Conservation (phyloP, 2,888 invertebrate genomes). For the Drosophila basisetae region DNA sequence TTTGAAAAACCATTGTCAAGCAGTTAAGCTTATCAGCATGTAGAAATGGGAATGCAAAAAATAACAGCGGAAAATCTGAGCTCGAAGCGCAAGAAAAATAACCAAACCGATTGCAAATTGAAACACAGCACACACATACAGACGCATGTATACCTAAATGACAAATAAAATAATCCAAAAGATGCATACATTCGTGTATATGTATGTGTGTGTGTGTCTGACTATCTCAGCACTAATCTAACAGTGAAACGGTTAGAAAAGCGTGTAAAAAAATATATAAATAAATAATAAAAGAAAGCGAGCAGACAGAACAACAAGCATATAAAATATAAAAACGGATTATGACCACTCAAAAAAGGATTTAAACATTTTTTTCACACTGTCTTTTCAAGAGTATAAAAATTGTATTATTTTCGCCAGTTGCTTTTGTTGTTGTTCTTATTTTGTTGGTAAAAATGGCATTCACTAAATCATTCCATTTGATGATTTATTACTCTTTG, state of each 20-base stretch:
- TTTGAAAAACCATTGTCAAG: conserved; percentile 18
- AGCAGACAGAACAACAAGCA: conserved; percentile 16
- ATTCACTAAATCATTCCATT: conserved; percentile 65
- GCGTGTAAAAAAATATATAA: conserved; percentile 24
- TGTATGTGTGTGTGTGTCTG: conserved; percentile 8
- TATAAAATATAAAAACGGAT: conserved; percentile 59
- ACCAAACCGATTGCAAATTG: conserved; percentile 52
- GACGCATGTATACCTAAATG: background rate
- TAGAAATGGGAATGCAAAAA: conserved; percentile 6
- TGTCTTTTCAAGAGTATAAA: conserved; percentile 57
- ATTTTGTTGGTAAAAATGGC: conserved; percentile 22
- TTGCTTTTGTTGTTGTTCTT: conserved; percentile 11
- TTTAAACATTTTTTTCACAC: conserved; percentile 57
- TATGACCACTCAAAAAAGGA: conserved; percentile 68
- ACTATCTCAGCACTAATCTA: conserved; percentile 61
- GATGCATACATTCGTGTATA: conserved; percentile 7
- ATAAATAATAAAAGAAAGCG: conserved; percentile 12
- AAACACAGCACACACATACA: conserved; percentile 31
- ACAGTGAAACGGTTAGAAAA: conserved; percentile 42
- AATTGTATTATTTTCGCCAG: conserved; percentile 29
- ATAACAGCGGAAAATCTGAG: background rate
- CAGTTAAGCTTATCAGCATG: conserved; percentile 58
- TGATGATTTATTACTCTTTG: conserved; percentile 69
- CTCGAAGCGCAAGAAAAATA: conserved; percentile 9
- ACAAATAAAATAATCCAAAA: conserved; percentile 36